A percentile compares a stretch with the other conserved stretches of the same genome.
Conservation (phyloP, 2,113 vertebrate species). For the Cyanistes caeruleus region DNA sequence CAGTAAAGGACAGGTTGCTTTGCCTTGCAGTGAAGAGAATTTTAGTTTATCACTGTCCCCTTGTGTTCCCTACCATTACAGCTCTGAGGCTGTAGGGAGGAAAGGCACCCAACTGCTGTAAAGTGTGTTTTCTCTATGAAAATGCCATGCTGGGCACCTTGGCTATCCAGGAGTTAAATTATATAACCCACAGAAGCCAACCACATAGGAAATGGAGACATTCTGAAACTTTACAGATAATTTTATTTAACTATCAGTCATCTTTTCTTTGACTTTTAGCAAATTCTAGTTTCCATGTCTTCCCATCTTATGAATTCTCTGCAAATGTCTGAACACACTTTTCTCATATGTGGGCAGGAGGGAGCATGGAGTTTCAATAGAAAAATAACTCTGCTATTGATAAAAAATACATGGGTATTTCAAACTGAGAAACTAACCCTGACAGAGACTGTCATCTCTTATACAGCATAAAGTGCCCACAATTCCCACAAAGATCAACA, state of each 20-base stretch:
- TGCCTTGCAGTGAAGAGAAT: background rate
- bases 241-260: background rate
- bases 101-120: background rate
- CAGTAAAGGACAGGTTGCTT: conserved; percentile 36
- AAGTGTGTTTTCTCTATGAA: background rate
- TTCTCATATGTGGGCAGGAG: background rate
- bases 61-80: background rate
- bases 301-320: background rate
- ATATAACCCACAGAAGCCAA: background rate
- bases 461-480: background rate
- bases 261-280: background rate
- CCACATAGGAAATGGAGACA: background rate
- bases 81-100: background rate
- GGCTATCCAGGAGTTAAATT: background rate
- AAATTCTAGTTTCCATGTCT: background rate
- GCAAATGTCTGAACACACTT: background rate
- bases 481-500: conserved; percentile 20
- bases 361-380: background rate
- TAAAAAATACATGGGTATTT: background rate
- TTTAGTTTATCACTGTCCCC: background rate
- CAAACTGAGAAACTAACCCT: background rate
- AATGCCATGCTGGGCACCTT: background rate
- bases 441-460: background rate
- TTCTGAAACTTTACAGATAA: background rate
- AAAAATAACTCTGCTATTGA: background rate